Evolutionary conservation across 2,113 vertebrate genomes (phyloP), one percentile per base, ranked within the genome.

Genomic region (Bujurquina vittata): DNA sequence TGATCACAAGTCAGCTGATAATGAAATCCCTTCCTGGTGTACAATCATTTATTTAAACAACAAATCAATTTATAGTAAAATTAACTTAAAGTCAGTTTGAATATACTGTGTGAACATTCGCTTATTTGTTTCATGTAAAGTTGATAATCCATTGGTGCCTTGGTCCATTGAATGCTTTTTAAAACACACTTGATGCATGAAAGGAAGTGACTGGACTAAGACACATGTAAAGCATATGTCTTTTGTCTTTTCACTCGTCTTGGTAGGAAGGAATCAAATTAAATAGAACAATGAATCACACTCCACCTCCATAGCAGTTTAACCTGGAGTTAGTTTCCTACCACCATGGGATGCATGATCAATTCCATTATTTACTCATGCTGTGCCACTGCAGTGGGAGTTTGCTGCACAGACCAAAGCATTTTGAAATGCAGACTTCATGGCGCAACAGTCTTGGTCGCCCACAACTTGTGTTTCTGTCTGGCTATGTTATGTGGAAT

Each of bases 261-360:
- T 23, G 10, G 69, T 82, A 74, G 84, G 83, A 85, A 87, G 72
- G 49, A 85, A 79, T 81, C 49, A 59, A 86, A 87, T 88, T 67
- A 77, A 93, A 87, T 77, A 91, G 87, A 95, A 94, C 73, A 83
- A 89, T 95, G 94, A 95, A 92, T 95, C 95, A 95, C 81, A 75
- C 87, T 80, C 83, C 93, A 93, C 94, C 94, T 94, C 91, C 92
- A 90, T 91, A 86, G 79, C 77, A 87, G 78, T 84, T 87, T 79
- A 87, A 89, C 81, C 77, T 88, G 87, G 91, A 94, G 84, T 86
- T 31, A 77, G 83, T 94, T 94, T 95, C 92, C 92, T 90, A 92
- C 91, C 89, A 86, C 79, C 74, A 84, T 86, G 82, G 92, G 93
- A 93, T 89, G 82, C 81, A 33, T 85, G 81, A 79, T 75, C 77